phyloP scores from a whole-genome alignment of 2,797 vertebrate genomes.

The Danio albolineatus region DNA sequence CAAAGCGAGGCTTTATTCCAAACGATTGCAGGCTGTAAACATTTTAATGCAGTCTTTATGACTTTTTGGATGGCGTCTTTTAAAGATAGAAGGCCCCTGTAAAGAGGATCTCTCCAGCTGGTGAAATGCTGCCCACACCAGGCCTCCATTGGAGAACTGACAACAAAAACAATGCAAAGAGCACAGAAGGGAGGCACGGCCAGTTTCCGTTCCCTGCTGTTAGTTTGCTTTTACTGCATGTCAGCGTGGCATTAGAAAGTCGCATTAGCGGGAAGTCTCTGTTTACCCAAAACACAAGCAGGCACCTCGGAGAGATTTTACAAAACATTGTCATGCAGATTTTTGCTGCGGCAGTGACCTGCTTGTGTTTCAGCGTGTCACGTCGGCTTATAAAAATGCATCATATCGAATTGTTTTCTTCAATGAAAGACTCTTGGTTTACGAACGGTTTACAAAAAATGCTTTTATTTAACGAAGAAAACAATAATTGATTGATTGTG shows the following conservation, averaged over 20 bases:
- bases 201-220: conserved; percentile 43
- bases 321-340: conserved; percentile 36
- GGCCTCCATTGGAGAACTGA: background rate
- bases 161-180: conserved; percentile 30
- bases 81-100: conserved; percentile 26
- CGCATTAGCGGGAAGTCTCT: conserved; percentile 36
- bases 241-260: conserved; percentile 27
- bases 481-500: background rate
- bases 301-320: conserved; percentile 19
- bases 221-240: conserved; percentile 32
- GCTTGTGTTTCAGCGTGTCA: conserved; percentile 17
- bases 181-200: background rate
- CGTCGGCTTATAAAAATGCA: conserved; percentile 23
- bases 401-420: conserved; percentile 16
- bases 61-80: conserved; percentile 52
- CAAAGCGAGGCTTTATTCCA: conserved; percentile 24
- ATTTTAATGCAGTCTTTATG: conserved; percentile 50
- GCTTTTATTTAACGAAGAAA: background rate
- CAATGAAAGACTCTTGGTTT: too few species aligned
- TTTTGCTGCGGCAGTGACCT: background rate
- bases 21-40: conserved; percentile 55
- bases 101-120: conserved; percentile 42
- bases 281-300: conserved; percentile 27
- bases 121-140: conserved; percentile 5
- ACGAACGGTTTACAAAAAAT: background rate